Evolutionary conservation across 2,113 vertebrate genomes (phyloP).

Genomic region (Cheirogaleus medius): DNA sequence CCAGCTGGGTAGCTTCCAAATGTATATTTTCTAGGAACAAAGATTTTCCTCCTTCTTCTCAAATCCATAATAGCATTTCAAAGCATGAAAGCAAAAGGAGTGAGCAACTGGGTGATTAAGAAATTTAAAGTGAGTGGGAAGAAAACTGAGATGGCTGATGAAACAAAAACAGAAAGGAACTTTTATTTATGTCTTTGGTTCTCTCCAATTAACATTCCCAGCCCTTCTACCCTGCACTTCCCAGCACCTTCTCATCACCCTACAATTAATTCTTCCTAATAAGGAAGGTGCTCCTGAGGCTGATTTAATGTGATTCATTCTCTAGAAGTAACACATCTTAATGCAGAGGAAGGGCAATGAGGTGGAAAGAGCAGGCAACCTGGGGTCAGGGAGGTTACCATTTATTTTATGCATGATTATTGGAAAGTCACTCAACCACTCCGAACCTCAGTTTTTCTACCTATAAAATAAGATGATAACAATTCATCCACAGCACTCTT

Average conservation of each 20-base stretch:
- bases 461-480: not conserved
- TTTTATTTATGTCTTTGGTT: not conserved
- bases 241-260: not conserved
- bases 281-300: not conserved
- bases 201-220: not conserved
- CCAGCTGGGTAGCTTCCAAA: not conserved
- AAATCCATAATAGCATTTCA: not conserved
- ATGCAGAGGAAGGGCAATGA: not conserved
- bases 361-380: not conserved
- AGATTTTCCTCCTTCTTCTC: not conserved
- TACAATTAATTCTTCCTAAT: not conserved
- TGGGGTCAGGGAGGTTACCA: too few relatives aligned
- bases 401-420: not conserved
- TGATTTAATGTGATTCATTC: not conserved
- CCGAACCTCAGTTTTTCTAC: not conserved
- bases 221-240: not conserved
- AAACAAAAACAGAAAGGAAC: not conserved
- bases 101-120: constrained; percentile 2
- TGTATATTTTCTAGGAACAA: constrained; percentile 28
- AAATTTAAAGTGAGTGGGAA: constrained; percentile 9
- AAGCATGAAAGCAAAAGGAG: not conserved
- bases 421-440: not conserved
- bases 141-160: not conserved
- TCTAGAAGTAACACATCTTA: not conserved
- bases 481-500: not conserved